Conservation (phyloP, 2,888 invertebrate genomes). For the Escarpia spicata region DNA sequence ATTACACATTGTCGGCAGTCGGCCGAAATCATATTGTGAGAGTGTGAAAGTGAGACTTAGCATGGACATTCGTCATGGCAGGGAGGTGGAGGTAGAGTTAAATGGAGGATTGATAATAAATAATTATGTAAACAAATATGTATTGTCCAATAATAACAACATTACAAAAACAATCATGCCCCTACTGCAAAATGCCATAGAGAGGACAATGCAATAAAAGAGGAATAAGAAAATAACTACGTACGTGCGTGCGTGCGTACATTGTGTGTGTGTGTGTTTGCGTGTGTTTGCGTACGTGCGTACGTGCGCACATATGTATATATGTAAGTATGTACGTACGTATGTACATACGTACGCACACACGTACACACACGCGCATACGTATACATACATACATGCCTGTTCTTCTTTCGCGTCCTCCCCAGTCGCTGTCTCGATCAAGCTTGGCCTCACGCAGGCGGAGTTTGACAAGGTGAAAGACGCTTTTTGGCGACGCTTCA, state of each 20-base stretch:
- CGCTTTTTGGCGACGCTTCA: background rate
- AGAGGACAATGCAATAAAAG: too few species aligned
- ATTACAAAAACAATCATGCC: background rate
- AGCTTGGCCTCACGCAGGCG: background rate
- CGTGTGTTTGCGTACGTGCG: background rate
- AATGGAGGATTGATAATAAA: background rate
- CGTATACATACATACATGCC: background rate
- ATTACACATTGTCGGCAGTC: background rate
- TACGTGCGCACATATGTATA: background rate
- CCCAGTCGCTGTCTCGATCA: constrained; percentile 5
- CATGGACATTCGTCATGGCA: background rate
- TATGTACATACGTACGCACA: background rate
- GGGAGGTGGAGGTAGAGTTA: background rate
- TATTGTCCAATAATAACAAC: background rate
- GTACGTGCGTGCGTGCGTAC: background rate
- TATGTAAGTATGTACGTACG: background rate
- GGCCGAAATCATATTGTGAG: background rate
- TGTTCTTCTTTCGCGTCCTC: background rate
- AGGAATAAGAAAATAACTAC: too few species aligned
- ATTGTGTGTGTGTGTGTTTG: background rate
- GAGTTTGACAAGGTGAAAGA: constrained; percentile 13
- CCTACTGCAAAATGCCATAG: too few species aligned
- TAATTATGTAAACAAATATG: background rate
- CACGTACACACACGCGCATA: background rate
- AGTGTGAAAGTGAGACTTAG: background rate